Percentiles rank a stretch among this genome's conserved stretches.
phyloP scores from a whole-genome alignment of 64 coral and sea anemone genomes.

The Stichodactyla helianthus region DNA sequence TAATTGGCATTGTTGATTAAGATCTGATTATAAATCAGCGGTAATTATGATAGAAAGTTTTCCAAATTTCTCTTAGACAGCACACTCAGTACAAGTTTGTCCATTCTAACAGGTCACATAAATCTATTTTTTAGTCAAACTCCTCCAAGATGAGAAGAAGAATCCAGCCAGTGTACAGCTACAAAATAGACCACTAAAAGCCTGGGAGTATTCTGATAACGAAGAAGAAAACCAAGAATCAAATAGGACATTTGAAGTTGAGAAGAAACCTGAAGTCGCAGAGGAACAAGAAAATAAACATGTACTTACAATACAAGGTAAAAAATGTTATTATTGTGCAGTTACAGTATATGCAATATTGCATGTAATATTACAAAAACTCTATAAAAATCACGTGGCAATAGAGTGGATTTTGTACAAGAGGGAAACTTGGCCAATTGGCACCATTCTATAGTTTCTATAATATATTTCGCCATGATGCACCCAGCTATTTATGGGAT shows the following conservation, averaged over 20 bases:
- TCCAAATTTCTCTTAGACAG: no score
- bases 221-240: background rate
- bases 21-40: no score
- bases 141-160: constrained; percentile 24
- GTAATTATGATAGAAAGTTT: no score
- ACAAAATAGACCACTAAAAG: background rate
- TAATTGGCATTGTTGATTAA: no score
- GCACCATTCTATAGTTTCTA: no score
- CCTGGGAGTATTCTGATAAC: constrained; percentile 30
- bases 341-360: background rate
- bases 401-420: background rate
- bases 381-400: background rate
- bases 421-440: background rate
- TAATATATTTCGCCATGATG: no score
- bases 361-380: background rate
- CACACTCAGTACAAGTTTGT: background rate
- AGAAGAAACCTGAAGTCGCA: background rate
- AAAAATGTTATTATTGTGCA: background rate
- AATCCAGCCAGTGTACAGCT: constrained; percentile 7
- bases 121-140: constrained; percentile 4
- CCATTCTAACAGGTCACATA: background rate
- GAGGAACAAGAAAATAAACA: background rate
- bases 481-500: no score
- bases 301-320: background rate
- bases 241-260: background rate